Conservation (phyloP, 2,113 vertebrate species). For the Pardalotus punctatus region DNA sequence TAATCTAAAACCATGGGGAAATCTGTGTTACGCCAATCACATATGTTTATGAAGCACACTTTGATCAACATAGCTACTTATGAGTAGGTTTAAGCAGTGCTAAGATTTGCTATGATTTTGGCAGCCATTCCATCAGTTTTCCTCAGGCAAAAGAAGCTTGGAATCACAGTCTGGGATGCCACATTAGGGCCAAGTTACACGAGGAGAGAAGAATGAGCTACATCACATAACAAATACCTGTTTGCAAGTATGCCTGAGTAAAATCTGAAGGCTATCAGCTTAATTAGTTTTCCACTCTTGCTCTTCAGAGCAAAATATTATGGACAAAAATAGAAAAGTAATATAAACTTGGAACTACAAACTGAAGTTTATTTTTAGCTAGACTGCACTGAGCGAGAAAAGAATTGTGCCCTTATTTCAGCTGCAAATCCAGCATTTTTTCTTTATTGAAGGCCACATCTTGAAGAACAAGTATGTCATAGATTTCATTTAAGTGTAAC, state of each 20-base stretch:
- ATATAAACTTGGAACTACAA: constrained; percentile 31
- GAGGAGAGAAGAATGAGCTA: neutral
- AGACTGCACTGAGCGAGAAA: neutral
- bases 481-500: neutral
- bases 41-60: neutral
- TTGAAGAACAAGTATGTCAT: neutral
- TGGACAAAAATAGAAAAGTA: constrained; percentile 43
- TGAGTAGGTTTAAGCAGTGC: neutral
- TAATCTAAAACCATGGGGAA: neutral
- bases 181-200: neutral
- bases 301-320: neutral
- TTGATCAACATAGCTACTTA: neutral
- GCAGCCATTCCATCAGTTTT: neutral
- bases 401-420: neutral
- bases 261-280: neutral
- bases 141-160: neutral
- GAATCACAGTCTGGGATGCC: neutral
- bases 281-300: constrained; percentile 28
- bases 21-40: neutral
- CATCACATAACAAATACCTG: neutral
- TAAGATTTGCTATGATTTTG: neutral
- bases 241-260: neutral
- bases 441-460: neutral
- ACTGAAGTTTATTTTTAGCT: constrained; percentile 21
- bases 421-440: neutral